These are phyloP conservation scores for Saguinus imperator DNA, from an alignment of 2,113 vertebrate species.

Conservation along the genomic window DNA sequence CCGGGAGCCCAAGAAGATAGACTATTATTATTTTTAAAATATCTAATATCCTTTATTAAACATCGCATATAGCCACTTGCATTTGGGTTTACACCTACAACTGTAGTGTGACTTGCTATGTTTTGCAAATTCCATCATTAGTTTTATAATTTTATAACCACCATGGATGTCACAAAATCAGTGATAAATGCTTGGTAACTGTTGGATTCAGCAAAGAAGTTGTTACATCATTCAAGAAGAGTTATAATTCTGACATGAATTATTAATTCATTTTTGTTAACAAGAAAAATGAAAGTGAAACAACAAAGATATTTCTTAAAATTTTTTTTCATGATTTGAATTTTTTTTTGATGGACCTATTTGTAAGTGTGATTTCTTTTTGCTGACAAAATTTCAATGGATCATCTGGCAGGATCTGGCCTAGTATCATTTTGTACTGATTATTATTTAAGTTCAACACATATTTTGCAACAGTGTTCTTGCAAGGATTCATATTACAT, in stretches of 20 bases:
- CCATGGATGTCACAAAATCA: background rate
- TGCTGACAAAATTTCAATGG: background rate
- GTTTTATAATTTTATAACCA: background rate
- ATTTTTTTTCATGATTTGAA: background rate
- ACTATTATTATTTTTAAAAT: background rate
- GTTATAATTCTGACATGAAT: background rate
- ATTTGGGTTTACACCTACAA: background rate
- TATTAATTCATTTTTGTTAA: background rate
- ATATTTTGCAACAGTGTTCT: constrained; percentile 13
- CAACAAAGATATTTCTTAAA: background rate
- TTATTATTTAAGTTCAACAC: constrained; percentile 35
- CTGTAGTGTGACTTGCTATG: background rate
- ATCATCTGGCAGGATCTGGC: background rate
- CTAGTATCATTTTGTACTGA: background rate
- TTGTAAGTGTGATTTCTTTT: background rate
- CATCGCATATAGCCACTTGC: background rate
- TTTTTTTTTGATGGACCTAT: background rate
- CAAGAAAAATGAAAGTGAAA: background rate
- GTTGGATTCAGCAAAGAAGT: background rate
- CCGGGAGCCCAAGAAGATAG: background rate
- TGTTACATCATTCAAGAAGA: background rate
- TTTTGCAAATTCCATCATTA: background rate
- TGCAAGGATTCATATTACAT: background rate
- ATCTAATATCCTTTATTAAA: background rate
- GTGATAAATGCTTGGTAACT: background rate